Evolutionary conservation across 2,888 invertebrate genomes (phyloP).

Genomic region (Fragum whitleyi): DNA sequence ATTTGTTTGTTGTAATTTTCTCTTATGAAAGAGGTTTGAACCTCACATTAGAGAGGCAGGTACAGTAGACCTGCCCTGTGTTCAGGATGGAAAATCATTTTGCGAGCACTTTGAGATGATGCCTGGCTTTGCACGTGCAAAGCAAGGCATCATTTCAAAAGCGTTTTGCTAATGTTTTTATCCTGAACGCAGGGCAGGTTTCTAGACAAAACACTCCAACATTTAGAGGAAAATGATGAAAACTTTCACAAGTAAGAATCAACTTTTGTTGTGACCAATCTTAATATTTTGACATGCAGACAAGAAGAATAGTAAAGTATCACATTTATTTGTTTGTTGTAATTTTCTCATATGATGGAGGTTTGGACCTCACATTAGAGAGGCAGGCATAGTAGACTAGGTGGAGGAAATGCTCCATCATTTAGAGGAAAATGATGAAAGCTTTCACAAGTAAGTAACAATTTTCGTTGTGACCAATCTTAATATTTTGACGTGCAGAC

Average conservation of each 20-base stretch:
- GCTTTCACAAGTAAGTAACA: constrained; percentile 84
- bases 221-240: constrained; percentile 84
- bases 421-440: constrained; percentile 84
- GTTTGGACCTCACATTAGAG: constrained; percentile 82
- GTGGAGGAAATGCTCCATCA: constrained; percentile 82
- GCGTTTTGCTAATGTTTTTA: too few relatives aligned
- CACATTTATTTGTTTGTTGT: neutral
- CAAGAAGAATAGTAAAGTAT: neutral
- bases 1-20: neutral
- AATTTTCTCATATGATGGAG: too few relatives aligned
- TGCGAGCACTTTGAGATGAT: too few relatives aligned
- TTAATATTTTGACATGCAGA: too few relatives aligned
- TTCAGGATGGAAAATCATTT: too few relatives aligned
- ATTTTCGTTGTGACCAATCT: too few relatives aligned
- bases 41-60: constrained; percentile 82
- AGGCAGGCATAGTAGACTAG: constrained; percentile 81
- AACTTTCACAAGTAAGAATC: constrained; percentile 84
- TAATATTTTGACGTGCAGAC: too few relatives aligned
- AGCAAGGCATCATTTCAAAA: constrained; percentile 81
- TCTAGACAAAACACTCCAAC: constrained; percentile 81
- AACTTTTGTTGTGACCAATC: too few relatives aligned
- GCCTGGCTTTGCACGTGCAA: too few relatives aligned
- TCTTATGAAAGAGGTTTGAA: too few relatives aligned
- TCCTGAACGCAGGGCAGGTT: too few relatives aligned
- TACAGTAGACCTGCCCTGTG: too few relatives aligned